Conservation (phyloP, 2,888 invertebrate species). For the Anoncus sp. region DNA sequence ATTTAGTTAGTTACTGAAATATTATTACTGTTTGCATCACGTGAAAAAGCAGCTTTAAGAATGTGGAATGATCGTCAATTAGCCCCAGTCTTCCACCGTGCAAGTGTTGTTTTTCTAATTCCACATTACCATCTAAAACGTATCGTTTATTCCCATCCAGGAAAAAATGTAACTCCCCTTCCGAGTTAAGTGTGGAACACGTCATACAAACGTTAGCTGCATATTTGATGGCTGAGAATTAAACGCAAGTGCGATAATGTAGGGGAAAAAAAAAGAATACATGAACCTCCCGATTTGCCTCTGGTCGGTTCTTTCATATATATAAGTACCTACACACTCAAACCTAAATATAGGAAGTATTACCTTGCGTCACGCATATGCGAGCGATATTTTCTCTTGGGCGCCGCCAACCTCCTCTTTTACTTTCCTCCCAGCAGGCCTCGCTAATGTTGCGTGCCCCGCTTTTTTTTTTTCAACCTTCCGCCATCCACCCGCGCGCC, state of each 20-base stretch:
- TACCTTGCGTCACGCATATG: conserved; percentile 60
- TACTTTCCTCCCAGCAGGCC: conserved; percentile 4
- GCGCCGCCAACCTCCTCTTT: not conserved
- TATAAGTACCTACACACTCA: too few species aligned
- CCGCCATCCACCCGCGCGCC: not conserved
- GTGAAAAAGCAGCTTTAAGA: too few species aligned
- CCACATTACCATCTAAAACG: not conserved
- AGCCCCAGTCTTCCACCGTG: too few species aligned
- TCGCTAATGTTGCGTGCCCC: conserved; percentile 34
- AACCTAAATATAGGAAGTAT: too few species aligned
- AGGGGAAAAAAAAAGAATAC: conserved; percentile 15
- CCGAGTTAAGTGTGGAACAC: too few species aligned
- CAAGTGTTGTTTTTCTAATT: not conserved
- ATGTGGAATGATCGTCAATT: too few species aligned
- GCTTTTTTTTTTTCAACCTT: conserved; percentile 38
- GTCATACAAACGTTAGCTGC: conserved; percentile 1
- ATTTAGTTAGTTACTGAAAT: too few species aligned
- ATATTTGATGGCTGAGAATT: conserved; percentile 40
- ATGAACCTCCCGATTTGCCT: not conserved
- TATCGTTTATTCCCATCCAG: not conserved
- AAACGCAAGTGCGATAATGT: conserved; percentile 37
- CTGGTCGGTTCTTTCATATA: conserved; percentile 3
- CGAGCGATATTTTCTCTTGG: conserved; percentile 24
- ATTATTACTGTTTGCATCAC: too few species aligned
- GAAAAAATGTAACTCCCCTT: too few species aligned